A percentile compares a stretch with the other conserved stretches of the same genome.
Evolutionary conservation across 2,888 invertebrate genomes (phyloP).

Genomic region (Pterostichus niger): DNA sequence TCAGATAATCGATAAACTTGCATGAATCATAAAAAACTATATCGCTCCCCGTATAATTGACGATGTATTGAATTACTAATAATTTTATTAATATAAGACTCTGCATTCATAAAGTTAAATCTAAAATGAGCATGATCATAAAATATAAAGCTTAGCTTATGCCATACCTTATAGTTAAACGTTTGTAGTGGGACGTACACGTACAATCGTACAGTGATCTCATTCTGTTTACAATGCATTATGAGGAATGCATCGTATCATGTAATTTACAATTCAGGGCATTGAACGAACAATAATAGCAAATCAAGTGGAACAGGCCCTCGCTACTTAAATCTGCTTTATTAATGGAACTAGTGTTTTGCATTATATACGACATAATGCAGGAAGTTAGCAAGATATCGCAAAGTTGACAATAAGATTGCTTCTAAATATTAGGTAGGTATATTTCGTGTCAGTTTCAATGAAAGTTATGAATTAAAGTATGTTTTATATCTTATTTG

Average conservation of each 20-base stretch:
- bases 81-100: neutral
- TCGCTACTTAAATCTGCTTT: neutral
- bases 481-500: too few relatives aligned
- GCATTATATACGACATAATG: neutral
- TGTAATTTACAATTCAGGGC: conserved; percentile 46
- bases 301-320: conserved; percentile 24
- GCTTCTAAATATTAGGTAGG: neutral
- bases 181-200: conserved; percentile 24
- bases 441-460: too few relatives aligned
- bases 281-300: conserved; percentile 37
- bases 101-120: neutral
- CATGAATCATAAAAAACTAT: too few relatives aligned
- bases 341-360: conserved; percentile 3
- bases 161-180: conserved; percentile 39
- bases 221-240: conserved; percentile 44
- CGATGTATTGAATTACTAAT: neutral
- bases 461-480: too few relatives aligned
- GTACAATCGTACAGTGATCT: conserved; percentile 32
- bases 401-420: neutral
- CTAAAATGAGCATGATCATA: conserved; percentile 8
- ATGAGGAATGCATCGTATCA: conserved; percentile 36
- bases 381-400: conserved; percentile 3
- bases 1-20: too few relatives aligned
- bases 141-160: conserved; percentile 21
- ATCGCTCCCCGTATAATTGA: too few relatives aligned